Conservation (phyloP, 2,113 vertebrate species). For the Platycercus adscitus region DNA sequence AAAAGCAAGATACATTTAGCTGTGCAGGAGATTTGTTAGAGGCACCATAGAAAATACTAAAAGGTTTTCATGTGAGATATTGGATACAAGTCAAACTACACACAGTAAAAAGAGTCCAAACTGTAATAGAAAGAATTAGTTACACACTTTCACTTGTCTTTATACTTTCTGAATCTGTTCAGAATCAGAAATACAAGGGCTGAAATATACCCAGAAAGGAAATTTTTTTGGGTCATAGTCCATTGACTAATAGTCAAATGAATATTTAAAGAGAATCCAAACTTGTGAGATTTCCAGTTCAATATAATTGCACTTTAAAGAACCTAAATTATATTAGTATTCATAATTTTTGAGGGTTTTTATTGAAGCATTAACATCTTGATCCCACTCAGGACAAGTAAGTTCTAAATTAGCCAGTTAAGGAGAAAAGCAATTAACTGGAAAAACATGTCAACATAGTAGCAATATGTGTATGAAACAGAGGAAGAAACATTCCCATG, state of each 20-base stretch:
- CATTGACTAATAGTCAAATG: not conserved
- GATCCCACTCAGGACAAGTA: not conserved
- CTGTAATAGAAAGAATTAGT: not conserved
- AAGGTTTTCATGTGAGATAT: not conserved
- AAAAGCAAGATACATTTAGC: not conserved
- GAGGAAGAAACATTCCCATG: not conserved
- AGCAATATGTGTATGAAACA: accelerated
- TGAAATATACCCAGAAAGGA: not conserved
- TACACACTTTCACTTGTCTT: not conserved
- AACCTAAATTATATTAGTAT: not conserved
- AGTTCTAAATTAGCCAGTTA: not conserved
- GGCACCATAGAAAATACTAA: not conserved
- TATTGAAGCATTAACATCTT: not conserved
- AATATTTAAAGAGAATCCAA: not conserved
- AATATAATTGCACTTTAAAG: not conserved
- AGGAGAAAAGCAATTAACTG: not conserved
- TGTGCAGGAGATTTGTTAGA: not conserved
- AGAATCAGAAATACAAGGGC: not conserved
- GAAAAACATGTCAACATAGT: not conserved
- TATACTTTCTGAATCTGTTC: not conserved
- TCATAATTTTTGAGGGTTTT: not conserved
- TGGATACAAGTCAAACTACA: not conserved
- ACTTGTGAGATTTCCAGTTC: not conserved
- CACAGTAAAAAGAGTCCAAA: not conserved
- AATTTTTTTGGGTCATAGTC: not conserved